These are phyloP conservation scores for Leucozona laternaria DNA, from an alignment of 2,888 invertebrate species.

Conservation along the genomic window DNA sequence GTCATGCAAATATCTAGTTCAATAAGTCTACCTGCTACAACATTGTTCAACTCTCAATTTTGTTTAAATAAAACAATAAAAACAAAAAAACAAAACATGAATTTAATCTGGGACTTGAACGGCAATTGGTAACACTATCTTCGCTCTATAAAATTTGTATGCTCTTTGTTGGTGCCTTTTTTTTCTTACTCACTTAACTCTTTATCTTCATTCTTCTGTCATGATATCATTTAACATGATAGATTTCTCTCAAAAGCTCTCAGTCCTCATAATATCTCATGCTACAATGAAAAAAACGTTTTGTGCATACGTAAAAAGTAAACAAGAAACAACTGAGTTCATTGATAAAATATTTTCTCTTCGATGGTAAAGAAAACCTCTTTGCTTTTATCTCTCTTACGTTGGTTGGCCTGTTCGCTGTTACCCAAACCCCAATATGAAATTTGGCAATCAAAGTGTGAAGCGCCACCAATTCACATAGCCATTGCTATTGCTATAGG, in stretches of 20 bases:
- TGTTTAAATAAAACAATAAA: no score
- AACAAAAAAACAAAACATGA: no score
- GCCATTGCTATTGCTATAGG: neutral
- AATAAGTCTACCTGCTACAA: no score
- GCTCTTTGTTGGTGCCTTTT: neutral
- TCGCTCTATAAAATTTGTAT: neutral
- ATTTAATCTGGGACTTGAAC: neutral
- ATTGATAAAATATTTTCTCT: constrained; percentile 28
- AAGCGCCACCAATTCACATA: neutral
- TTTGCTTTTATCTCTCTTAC: constrained; percentile 3
- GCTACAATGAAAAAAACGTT: neutral
- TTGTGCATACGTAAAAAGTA: constrained; percentile 8
- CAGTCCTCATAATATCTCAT: neutral
- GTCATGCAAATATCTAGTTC: no score
- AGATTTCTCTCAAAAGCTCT: neutral
- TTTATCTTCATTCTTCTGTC: neutral
- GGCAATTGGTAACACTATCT: neutral
- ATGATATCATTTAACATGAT: neutral
- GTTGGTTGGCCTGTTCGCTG: neutral
- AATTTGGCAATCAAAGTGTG: neutral
- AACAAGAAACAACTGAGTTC: neutral
- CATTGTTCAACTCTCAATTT: no score
- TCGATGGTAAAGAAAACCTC: neutral
- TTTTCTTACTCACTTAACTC: neutral
- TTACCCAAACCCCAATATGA: neutral